A percentile compares a stretch with the other conserved stretches of the same genome.
These are phyloP conservation scores for Thecophora atra DNA, from an alignment of 2,888 invertebrate genomes.

Conservation along the genomic window DNA sequence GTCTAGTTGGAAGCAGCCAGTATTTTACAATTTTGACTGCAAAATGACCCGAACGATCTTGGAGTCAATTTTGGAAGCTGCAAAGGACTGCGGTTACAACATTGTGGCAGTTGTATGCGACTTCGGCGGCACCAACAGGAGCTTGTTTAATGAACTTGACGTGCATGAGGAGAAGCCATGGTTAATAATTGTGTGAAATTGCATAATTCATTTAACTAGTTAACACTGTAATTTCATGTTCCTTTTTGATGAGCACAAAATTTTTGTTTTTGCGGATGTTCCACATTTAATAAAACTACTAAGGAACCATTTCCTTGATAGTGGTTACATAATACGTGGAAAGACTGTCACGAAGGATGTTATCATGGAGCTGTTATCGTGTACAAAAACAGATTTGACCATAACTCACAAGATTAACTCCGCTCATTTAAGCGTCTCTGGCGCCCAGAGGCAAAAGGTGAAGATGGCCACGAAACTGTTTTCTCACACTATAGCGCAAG, in stretches of 20 bases:
- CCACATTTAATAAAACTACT: constrained; percentile 37
- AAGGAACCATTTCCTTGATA: constrained; percentile 36
- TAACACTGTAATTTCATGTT: constrained; percentile 26
- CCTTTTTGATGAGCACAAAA: constrained; percentile 22
- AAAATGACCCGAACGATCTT: too few species aligned
- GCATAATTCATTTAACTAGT: background rate
- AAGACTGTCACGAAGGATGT: constrained; percentile 34
- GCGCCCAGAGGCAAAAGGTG: constrained; percentile 39
- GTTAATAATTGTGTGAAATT: constrained; percentile 4
- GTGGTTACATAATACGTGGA: constrained; percentile 25
- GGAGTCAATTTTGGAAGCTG: too few species aligned
- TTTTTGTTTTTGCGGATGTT: constrained; percentile 35
- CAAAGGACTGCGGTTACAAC: constrained; percentile 23
- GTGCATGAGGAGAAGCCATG: constrained; percentile 7
- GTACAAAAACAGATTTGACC: background rate
- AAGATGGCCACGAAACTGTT: constrained; percentile 43
- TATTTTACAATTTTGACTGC: too few species aligned
- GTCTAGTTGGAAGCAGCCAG: too few species aligned
- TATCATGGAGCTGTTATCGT: constrained; percentile 30
- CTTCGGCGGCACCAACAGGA: constrained; percentile 32
- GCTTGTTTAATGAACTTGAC: constrained; percentile 16
- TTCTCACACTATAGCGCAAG: constrained; percentile 40
- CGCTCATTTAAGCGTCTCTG: constrained; percentile 24
- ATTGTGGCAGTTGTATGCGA: constrained; percentile 21
- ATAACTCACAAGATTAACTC: constrained; percentile 39